Evolutionary conservation across 2,888 invertebrate species (phyloP), one percentile per base, ranked within the genome.

Genomic region (Octonoba sinensis): DNA sequence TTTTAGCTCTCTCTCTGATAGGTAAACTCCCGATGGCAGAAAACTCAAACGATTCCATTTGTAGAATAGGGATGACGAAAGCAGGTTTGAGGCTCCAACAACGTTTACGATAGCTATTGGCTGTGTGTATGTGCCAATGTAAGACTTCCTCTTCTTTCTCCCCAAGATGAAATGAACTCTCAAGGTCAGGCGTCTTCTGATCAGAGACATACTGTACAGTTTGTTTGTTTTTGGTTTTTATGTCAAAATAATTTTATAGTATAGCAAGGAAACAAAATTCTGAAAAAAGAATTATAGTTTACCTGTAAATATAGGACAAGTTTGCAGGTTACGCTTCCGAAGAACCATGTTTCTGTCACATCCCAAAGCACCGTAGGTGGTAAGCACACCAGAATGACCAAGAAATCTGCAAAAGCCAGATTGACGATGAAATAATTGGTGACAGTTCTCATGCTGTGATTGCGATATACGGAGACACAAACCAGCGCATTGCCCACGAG

Each of bases 371-470:
- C 93, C 0, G 95, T 94, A 0, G 96, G 93, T 1, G 96, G 96
- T 85, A 96, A 90, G 88, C 96, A 97, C 85, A 96, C 92, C 70
- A 96, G 88, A 59, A 97, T 93, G 84, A 97, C 96, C 89, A 96
- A 91, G 87, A 97, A 94, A 88, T 97, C 96, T 13, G 90, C 90
- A 47, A 90, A 85, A 0, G 96, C 96, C 86, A 96, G 89, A 88
- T 97, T 96, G 76, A 96, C 95, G 87, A 97, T 94, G 88, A 96
- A 96, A 88, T 95, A 94, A 89, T 97, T 97, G 75, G 97, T 97
- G 59, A 97, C 96, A 0, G 96, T 96, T 84, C 96, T 91, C 96
- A 97, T 96, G 0, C 93, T 92, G 86, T 93, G 93, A 87, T 96
- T 96, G 75, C 94, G 91, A 87, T 95, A 94, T 24, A 97, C 96